A percentile compares a stretch with the other conserved stretches of the same genome.
Conservation (phyloP, 2,888 invertebrate species). For the Chesias legatella region DNA sequence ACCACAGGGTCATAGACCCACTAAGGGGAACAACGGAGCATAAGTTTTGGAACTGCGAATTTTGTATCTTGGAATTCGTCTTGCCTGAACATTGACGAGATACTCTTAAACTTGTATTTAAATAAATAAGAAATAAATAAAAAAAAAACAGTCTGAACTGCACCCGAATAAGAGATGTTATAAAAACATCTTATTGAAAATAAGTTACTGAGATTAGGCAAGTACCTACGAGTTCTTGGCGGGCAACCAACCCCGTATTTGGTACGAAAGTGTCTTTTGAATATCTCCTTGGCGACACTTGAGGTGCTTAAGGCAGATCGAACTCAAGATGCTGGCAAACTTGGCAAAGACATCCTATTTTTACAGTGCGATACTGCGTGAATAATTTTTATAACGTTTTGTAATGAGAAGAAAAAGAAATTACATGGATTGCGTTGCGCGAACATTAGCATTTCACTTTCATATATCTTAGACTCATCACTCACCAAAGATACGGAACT, state of each 20-base stretch:
- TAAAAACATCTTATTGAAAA: no score
- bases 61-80: no score
- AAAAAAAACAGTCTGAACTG: no score
- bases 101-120: no score
- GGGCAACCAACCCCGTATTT: constrained; percentile 1
- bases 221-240: constrained; percentile 1
- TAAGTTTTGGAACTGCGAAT: no score
- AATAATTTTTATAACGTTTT: neutral
- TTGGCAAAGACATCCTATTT: constrained; percentile 5
- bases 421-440: constrained; percentile 4
- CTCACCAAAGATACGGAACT: no score
- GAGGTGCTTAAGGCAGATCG: constrained; percentile 3
- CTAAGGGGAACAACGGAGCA: no score
- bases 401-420: constrained; percentile 7
- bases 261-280: constrained; percentile 5
- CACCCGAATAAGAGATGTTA: no score
- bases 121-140: no score
- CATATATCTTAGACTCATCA: no score
- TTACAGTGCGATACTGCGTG: neutral
- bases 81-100: no score
- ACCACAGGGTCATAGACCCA: no score
- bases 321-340: constrained; percentile 5
- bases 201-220: neutral
- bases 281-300: constrained; percentile 2
- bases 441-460: neutral